phyloP scores from a whole-genome alignment of 2,797 vertebrate genomes.

The Anguilla pacifica region DNA sequence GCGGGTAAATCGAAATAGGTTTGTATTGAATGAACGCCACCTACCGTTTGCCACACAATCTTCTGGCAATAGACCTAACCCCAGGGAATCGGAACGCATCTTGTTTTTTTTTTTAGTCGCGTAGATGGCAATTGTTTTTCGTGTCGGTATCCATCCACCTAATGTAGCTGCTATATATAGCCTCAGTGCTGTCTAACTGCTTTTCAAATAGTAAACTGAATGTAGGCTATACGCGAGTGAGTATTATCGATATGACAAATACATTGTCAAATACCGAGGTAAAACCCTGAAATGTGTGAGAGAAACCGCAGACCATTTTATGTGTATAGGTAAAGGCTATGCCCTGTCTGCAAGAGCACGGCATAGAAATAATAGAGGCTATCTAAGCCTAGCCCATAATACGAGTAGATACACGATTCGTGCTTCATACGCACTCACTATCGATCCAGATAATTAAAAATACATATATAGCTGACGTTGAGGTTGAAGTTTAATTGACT shows the following conservation, averaged over 20 bases:
- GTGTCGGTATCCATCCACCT: not conserved
- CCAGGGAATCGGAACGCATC: not conserved
- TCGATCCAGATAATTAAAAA: not conserved
- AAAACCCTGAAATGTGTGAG: not conserved
- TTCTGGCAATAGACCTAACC: not conserved
- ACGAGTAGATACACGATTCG: too few relatives aligned
- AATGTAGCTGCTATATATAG: not conserved
- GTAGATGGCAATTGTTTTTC: not conserved
- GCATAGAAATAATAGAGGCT: too few relatives aligned
- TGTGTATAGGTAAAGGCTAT: not conserved
- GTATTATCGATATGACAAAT: not conserved
- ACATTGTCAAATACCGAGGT: not conserved
- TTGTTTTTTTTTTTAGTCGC: not conserved
- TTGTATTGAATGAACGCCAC: constrained; percentile 71
- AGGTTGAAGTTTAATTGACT: not conserved
- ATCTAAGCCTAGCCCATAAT: too few relatives aligned
- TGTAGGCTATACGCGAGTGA: not conserved
- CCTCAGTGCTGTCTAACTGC: not conserved
- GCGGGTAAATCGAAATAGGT: not conserved
- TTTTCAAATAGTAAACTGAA: not conserved
- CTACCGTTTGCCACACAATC: constrained; percentile 58
- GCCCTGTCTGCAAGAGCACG: not conserved
- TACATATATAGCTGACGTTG: not conserved
- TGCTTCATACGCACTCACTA: too few relatives aligned
- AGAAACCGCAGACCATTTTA: not conserved